phyloP scores from a whole-genome alignment of 1,140 invertebrate genomes.

The Chlorops oryzae region DNA sequence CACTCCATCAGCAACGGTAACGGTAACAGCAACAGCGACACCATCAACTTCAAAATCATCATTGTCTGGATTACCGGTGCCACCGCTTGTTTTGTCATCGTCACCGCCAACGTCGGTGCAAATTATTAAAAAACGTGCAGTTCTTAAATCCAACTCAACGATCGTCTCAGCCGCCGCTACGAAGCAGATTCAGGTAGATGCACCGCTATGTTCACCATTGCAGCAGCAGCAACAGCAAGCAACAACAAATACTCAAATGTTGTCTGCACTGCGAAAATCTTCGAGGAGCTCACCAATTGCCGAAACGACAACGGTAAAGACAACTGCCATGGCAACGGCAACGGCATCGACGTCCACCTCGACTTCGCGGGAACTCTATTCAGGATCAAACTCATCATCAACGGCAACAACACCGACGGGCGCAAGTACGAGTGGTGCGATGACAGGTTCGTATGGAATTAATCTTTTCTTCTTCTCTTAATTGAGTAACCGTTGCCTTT shows the following conservation, averaged over 20 bases:
- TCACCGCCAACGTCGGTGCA: neutral
- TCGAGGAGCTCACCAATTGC: too few relatives aligned
- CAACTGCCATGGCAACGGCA: constrained; percentile 7
- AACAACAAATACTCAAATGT: too few relatives aligned
- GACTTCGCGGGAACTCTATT: too few relatives aligned
- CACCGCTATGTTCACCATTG: too few relatives aligned
- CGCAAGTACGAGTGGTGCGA: constrained; percentile 31
- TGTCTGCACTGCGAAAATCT: too few relatives aligned
- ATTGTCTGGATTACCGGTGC: neutral
- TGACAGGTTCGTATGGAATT: constrained; percentile 38
- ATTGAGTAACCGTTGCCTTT: too few relatives aligned
- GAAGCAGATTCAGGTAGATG: too few relatives aligned
- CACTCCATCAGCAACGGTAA: constrained; percentile 14
- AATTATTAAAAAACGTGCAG: too few relatives aligned
- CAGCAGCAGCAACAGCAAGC: neutral
- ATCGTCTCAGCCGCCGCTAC: too few relatives aligned
- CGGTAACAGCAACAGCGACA: constrained; percentile 10
- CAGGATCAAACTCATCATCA: neutral
- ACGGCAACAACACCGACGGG: constrained; percentile 8
- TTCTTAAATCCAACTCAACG: too few relatives aligned
- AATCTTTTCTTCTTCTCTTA: too few relatives aligned
- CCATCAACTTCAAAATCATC: constrained; percentile 2
- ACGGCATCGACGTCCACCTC: constrained; percentile 9
- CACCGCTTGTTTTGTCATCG: too few relatives aligned
- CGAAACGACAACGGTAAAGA: neutral